Percentiles rank a stretch among this genome's conserved stretches.
Evolutionary conservation across 2,113 vertebrate species (phyloP).

Genomic region (Poecile atricapillus): DNA sequence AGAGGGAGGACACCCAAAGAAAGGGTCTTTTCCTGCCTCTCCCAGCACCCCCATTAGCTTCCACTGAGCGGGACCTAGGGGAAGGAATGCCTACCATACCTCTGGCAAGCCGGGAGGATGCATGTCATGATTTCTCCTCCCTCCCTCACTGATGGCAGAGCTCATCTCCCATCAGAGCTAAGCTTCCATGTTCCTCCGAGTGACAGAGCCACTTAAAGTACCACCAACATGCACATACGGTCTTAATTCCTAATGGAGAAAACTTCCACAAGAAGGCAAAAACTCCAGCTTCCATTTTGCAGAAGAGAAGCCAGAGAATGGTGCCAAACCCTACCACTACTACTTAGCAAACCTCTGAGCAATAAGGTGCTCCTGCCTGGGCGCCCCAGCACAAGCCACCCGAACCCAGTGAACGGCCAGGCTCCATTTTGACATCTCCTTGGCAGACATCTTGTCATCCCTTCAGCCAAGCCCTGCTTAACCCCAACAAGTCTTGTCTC

Average conservation of each 20-base stretch:
- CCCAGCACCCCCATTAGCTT: not conserved
- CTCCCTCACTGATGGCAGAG: not conserved
- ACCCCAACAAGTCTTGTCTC: constrained; percentile 34
- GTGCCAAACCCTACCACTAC: not conserved
- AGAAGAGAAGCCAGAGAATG: not conserved
- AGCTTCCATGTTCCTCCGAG: not conserved
- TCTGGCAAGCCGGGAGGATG: not conserved
- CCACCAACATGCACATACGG: not conserved
- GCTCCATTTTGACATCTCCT: constrained; percentile 43
- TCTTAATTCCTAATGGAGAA: not conserved
- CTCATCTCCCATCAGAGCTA: not conserved
- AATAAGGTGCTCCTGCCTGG: not conserved
- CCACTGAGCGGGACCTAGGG: not conserved
- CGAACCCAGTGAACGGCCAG: not conserved
- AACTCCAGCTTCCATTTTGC: not conserved
- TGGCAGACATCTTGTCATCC: constrained; percentile 47
- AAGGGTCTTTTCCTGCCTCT: not conserved
- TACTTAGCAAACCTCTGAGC: not conserved
- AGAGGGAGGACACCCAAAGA: not conserved
- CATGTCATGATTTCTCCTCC: not conserved
- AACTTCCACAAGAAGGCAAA: not conserved
- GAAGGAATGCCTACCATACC: not conserved
- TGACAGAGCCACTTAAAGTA: not conserved
- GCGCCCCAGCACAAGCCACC: not conserved
- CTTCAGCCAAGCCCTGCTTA: constrained; percentile 32